Base-by-base conservation (phyloP, 2,888 invertebrate genomes). In the Beris morrisii region DNA sequence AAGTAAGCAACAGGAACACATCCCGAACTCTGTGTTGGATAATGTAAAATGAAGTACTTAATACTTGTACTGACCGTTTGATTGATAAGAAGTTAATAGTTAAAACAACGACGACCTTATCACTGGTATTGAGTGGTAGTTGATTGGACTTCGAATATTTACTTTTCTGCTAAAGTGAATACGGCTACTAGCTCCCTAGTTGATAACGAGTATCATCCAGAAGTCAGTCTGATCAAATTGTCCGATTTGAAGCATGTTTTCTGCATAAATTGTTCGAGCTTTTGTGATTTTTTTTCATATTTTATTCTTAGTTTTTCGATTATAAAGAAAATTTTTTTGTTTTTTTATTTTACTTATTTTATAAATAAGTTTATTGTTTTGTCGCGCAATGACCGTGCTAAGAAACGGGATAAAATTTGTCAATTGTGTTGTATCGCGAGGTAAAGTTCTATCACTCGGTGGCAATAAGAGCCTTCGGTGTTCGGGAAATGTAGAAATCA, bases 341-440 rank as follows among this genome's bases (percentile, higher is more conserved):
- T 38, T 38, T 38, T 38, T 38, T 38, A 38, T 38, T 38, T 38
- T 3, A 38, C 9, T 38, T 38, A 38, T 38, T 38, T 38, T 9
- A 38, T 38, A 38, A 5, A 7, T 38, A 38, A 38, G 9, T 38
- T 38, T 38, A 38, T 38, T 38, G 9, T 9, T 1, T 38, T 38
- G 5, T 9, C 38, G 9, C 38, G 9, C 38, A 15, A 66, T 68
- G 65, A 66, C 50, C 9, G 53, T 68, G 44, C 46, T 68, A 57
- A 68, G 57, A 3, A 63, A 64, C 11, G 54, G 66, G 13, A 28
- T 68, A 6, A 68, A 66, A 22, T 55, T 68, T 15, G 55, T 53
- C 6, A 64, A 53, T 22, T 52, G 54, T 57, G 64, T 63, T 15
- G 32, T 66, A 9, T 55, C 54, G n/a, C 64, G 64, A 52, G 58